Evolutionary conservation across 1,140 invertebrate genomes (phyloP), one percentile per base, ranked within the genome.

Genomic region (Drosophila ercepeae): DNA sequence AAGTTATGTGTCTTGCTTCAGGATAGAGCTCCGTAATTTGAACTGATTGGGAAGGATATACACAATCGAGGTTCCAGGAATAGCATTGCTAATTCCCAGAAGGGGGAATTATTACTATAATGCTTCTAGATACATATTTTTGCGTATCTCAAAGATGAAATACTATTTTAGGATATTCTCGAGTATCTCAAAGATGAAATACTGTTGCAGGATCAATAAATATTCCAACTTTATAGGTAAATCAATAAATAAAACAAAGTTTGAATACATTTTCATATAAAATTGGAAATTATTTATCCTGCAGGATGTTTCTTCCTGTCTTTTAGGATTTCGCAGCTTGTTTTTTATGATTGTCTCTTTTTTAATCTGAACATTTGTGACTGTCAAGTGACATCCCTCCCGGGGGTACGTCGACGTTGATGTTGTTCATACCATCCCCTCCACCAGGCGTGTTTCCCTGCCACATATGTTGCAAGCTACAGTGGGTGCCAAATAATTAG

Each of bases 321-420:
- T n/a, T 73, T 75, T 74, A 67, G 60, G 63, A 19, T 67, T 67
- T 53, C 7, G 60, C 46, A 52, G 21, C 46, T 53, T 44, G 39
- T 72, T 72, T 61, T 52, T 52, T 61, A 9, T 29, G 61, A 49
- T 74, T 67, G 72, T 53, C 61, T 75, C 27, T 58, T 75, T 75
- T 75, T 75, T 75, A 75, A 75, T 75, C 72, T 78, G 49, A 49
- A 54, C 69, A 74, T 78, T 78, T 74, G 75, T 78, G 75, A 70
- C 57, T 78, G 75, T 78, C 76, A 78, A 77, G 45, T 64, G 55
- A 67, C 61, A 78, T 57, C 75, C 46, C 63, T 55, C 48, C 42
- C 63, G 75, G 67, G 70, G 72, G 71, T 73, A 57, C 68, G 69
- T 74, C 54, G 48, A 16, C 51, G 36, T 25, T 19, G 45, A 4